phyloP scores from a whole-genome alignment of 2,888 invertebrate genomes.

The Phortica magna region DNA sequence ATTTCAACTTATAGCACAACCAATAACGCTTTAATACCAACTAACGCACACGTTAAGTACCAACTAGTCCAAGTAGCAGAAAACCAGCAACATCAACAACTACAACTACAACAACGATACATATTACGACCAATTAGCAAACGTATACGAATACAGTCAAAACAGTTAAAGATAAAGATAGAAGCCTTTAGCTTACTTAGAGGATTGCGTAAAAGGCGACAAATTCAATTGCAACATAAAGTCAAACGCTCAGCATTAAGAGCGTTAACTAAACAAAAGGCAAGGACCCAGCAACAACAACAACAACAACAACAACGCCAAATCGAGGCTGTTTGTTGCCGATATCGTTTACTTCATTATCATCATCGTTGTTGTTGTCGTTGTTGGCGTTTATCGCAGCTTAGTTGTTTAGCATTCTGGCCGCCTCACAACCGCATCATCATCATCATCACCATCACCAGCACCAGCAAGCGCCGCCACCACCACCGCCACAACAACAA shows the following conservation, averaged over 20 bases:
- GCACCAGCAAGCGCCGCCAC: conserved; percentile 1
- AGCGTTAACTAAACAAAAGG: neutral
- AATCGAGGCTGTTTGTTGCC: neutral
- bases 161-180: neutral
- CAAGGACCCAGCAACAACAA: neutral
- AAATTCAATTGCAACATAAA: no score
- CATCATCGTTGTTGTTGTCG: conserved; percentile 45
- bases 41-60: conserved; percentile 9
- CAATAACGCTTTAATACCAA: no score
- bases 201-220: neutral
- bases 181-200: neutral
- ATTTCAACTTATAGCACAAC: conserved; percentile 23
- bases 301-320: neutral
- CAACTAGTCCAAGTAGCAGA: conserved; percentile 1
- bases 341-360: conserved; percentile 39
- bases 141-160: neutral
- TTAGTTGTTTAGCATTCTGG: conserved; percentile 77
- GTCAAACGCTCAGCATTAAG: neutral
- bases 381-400: conserved; percentile 46
- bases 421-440: conserved; percentile 74
- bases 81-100: conserved; percentile 29
- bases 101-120: conserved; percentile 15
- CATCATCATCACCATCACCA: neutral
- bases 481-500: neutral
- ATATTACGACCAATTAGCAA: conserved; percentile 9